Evolutionary conservation across 1,140 invertebrate species (phyloP).

Genomic region (Cherax quadricarinatus): DNA sequence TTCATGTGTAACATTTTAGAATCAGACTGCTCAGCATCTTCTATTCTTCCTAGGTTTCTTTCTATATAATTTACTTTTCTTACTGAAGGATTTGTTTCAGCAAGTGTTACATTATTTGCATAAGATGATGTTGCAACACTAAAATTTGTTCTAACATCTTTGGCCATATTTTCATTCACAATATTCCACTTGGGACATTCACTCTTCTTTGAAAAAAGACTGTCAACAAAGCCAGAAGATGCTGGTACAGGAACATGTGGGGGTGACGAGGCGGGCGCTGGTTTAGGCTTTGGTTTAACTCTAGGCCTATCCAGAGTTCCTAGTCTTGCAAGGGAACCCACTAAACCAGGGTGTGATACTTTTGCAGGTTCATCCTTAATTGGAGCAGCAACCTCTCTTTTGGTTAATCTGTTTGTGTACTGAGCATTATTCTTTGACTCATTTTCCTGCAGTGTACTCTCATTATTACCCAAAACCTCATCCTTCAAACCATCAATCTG

Average conservation of each 20-base stretch:
- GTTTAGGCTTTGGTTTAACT: conserved; percentile 3
- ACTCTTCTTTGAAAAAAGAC: not conserved
- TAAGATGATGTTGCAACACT: not conserved
- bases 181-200: not conserved
- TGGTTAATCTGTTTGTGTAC: not conserved
- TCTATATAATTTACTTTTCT: not conserved
- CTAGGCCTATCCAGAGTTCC: conserved; percentile 28
- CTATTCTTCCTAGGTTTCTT: not conserved
- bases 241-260: not conserved
- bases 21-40: not conserved
- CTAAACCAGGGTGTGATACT: not conserved
- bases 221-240: conserved; percentile 18
- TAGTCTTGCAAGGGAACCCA: conserved; percentile 19
- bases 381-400: not conserved
- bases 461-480: not conserved
- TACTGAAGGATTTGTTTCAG: not conserved
- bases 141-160: not conserved
- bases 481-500: not conserved
- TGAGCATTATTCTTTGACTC: not conserved
- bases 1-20: not conserved
- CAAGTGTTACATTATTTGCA: not conserved
- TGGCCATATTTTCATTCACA: not conserved
- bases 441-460: not conserved
- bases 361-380: not conserved
- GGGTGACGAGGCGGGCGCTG: not conserved